Evolutionary conservation across 2,888 invertebrate genomes (phyloP).

Genomic region (Nemotelus pantherinus): DNA sequence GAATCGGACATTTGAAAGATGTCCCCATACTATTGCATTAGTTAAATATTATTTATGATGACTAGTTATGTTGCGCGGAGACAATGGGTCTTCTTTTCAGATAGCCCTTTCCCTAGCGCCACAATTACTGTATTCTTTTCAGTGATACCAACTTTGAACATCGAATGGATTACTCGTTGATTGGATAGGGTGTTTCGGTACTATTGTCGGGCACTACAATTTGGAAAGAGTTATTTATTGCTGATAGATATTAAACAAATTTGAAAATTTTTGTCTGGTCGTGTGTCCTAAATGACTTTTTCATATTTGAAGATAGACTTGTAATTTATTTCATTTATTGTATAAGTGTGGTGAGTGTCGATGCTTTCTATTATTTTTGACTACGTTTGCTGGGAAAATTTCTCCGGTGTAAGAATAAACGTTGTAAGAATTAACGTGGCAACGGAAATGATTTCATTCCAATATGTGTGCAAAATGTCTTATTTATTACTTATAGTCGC

Average conservation of each 20-base stretch:
- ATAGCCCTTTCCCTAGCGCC: slow-evolving; percentile 22
- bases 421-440: no score
- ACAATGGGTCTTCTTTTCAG: slow-evolving; percentile 30
- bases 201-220: no score
- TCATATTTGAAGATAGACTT: no score
- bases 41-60: slow-evolving; percentile 50
- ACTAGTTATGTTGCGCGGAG: slow-evolving; percentile 33
- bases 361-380: no score
- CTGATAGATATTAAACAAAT: slow-evolving; percentile 16
- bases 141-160: background rate
- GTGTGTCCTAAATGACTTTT: no score
- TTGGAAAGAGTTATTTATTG: slow-evolving; percentile 16
- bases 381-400: no score
- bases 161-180: background rate
- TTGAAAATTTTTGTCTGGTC: background rate
- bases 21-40: slow-evolving; percentile 43
- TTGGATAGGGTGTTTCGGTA: background rate
- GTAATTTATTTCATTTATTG: no score
- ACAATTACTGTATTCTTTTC: background rate
- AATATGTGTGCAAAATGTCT: no score
- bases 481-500: no score
- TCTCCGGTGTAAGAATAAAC: no score
- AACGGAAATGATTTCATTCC: no score
- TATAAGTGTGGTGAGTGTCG: no score
- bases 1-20: slow-evolving; percentile 17